Percentiles rank a stretch among this genome's conserved stretches.
phyloP scores from a whole-genome alignment of 2,888 invertebrate species.

The Morpho helenor region DNA sequence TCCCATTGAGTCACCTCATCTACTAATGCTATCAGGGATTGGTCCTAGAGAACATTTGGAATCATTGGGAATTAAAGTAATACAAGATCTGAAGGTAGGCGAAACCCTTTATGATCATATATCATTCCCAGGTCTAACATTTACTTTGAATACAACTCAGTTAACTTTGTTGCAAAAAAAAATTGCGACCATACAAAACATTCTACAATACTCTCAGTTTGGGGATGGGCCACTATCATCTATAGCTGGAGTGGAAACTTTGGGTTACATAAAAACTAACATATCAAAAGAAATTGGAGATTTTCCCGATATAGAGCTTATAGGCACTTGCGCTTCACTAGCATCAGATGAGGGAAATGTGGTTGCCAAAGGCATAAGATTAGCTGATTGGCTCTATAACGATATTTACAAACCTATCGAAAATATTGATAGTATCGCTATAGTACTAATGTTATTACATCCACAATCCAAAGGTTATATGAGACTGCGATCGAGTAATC shows the following conservation, averaged over 20 bases:
- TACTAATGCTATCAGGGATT: slow-evolving; percentile 83
- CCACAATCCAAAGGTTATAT: slow-evolving; percentile 83
- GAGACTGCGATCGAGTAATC: slow-evolving; percentile 81
- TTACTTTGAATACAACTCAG: slow-evolving; percentile 67
- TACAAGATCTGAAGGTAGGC: slow-evolving; percentile 83
- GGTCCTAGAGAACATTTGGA: slow-evolving; percentile 81
- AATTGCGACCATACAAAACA: slow-evolving; percentile 46
- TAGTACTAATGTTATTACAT: slow-evolving; percentile 78
- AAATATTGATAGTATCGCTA: slow-evolving; percentile 61
- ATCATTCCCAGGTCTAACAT: slow-evolving; percentile 78
- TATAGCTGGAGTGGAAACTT: slow-evolving; percentile 77
- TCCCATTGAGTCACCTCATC: slow-evolving; percentile 88
- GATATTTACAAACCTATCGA: slow-evolving; percentile 61
- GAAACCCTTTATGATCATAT: slow-evolving; percentile 84
- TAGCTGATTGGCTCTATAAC: slow-evolving; percentile 63
- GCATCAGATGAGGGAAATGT: slow-evolving; percentile 75
- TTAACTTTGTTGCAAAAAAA: slow-evolving; percentile 47
- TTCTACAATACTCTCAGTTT: slow-evolving; percentile 52
- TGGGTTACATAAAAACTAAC: slow-evolving; percentile 80
- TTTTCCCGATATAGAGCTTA: slow-evolving; percentile 82
- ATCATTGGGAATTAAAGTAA: slow-evolving; percentile 77
- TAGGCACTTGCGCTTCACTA: slow-evolving; percentile 78
- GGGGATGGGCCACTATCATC: slow-evolving; percentile 76
- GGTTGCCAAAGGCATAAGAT: slow-evolving; percentile 56
- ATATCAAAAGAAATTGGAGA: slow-evolving; percentile 71